These are phyloP conservation scores for Battus philenor DNA, from an alignment of 1,140 invertebrate genomes.

Conservation along the genomic window DNA sequence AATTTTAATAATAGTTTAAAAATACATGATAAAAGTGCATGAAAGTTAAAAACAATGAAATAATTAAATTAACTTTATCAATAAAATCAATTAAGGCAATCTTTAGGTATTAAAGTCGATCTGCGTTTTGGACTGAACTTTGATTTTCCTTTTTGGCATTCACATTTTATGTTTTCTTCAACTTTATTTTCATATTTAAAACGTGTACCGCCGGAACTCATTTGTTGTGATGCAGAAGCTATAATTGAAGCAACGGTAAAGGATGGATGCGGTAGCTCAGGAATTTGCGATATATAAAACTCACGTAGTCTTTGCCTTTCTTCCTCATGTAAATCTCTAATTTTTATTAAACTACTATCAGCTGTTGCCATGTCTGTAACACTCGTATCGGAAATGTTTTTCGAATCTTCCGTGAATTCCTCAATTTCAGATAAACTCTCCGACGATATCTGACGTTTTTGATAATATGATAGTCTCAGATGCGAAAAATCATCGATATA, in stretches of 20 bases:
- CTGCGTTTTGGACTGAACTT: slow-evolving; percentile 38
- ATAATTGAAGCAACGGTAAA: slow-evolving; percentile 43
- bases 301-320: slow-evolving; percentile 30
- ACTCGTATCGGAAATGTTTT: slow-evolving; percentile 18
- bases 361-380: slow-evolving; percentile 18
- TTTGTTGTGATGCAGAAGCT: slow-evolving; percentile 36
- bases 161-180: slow-evolving; percentile 27
- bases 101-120: slow-evolving; percentile 41
- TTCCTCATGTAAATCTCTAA: slow-evolving; percentile 20
- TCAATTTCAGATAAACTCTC: slow-evolving; percentile 5
- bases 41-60: no score
- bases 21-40: no score
- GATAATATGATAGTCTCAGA: slow-evolving; percentile 51
- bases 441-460: slow-evolving; percentile 18
- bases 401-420: slow-evolving; percentile 7
- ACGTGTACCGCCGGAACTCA: slow-evolving; percentile 27
- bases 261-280: slow-evolving; percentile 49
- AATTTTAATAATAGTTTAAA: no score
- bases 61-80: slow-evolving; percentile 8
- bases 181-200: slow-evolving; percentile 42
- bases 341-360: no score
- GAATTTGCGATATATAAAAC: slow-evolving; percentile 45
- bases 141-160: slow-evolving; percentile 10
- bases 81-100: slow-evolving; percentile 19
- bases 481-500: slow-evolving; percentile 59